phyloP scores from a whole-genome alignment of 2,888 invertebrate species.

The Cosmia trapezina region DNA sequence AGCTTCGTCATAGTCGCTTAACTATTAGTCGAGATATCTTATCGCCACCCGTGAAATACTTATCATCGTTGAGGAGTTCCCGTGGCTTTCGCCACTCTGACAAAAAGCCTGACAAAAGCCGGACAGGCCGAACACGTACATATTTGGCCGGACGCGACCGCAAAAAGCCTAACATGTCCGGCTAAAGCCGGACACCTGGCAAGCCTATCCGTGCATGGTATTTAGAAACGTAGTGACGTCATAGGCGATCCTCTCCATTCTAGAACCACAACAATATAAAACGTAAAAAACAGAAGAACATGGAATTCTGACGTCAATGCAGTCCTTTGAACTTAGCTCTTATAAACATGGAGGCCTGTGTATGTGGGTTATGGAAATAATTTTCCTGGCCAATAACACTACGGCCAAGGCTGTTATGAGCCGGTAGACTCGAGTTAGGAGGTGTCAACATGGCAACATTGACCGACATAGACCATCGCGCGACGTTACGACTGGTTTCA shows the following conservation, averaged over 20 bases:
- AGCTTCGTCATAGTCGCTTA: too few relatives aligned
- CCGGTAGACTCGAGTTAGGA: slow-evolving; percentile 66
- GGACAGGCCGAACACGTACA: too few relatives aligned
- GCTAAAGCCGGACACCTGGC: too few relatives aligned
- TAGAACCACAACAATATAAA: slow-evolving; percentile 8
- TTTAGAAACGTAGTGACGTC: slow-evolving; percentile 18
- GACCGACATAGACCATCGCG: slow-evolving; percentile 80
- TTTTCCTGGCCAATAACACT: slow-evolving; percentile 56
- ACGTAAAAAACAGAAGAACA: background rate
- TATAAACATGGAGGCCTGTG: background rate
- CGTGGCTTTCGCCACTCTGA: too few relatives aligned
- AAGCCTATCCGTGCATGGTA: slow-evolving; percentile 17
- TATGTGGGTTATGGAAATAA: slow-evolving; percentile 56
- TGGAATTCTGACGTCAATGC: slow-evolving; percentile 24
- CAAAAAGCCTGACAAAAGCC: too few relatives aligned
- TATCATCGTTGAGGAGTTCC: too few relatives aligned
- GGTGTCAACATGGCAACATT: slow-evolving; percentile 85
- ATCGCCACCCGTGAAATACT: too few relatives aligned
- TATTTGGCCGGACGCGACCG: too few relatives aligned
- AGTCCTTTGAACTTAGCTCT: slow-evolving; percentile 33
- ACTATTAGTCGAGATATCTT: too few relatives aligned
- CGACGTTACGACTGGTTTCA: slow-evolving; percentile 58
- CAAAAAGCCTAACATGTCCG: too few relatives aligned
- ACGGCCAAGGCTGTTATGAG: slow-evolving; percentile 60
- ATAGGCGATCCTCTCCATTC: background rate